A percentile compares a stretch with the other conserved stretches of the same genome.
Conservation (phyloP, 2,888 invertebrate species). For the Latrodectus hesperus region DNA sequence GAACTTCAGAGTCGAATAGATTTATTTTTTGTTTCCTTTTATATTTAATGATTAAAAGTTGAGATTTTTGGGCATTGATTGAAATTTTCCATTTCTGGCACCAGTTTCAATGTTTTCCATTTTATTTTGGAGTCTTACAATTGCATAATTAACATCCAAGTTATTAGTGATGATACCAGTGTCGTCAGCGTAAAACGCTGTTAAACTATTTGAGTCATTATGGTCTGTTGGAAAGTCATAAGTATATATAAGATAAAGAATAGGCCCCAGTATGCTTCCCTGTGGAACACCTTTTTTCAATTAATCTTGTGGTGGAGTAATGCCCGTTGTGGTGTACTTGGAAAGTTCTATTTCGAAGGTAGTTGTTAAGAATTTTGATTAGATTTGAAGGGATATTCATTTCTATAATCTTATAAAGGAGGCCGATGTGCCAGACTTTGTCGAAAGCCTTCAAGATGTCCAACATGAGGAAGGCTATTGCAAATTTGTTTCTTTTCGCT, state of each 20-base stretch:
- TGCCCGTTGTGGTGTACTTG: neutral
- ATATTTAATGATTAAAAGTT: neutral
- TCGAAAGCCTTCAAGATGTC: neutral
- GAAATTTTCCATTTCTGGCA: neutral
- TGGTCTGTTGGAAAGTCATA: neutral
- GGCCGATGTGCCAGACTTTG: neutral
- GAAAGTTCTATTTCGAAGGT: neutral
- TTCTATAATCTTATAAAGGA: neutral
- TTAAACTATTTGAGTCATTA: neutral
- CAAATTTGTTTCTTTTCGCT: neutral
- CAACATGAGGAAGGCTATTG: neutral
- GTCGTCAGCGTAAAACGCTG: neutral
- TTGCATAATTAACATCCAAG: neutral
- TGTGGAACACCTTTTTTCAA: neutral
- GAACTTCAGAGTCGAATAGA: neutral
- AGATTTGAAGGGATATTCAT: neutral
- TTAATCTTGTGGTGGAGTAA: neutral
- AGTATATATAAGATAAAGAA: neutral
- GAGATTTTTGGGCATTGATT: neutral
- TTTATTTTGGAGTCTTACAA: neutral
- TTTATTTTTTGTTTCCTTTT: neutral
- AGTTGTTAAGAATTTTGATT: neutral
- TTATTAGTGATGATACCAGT: neutral
- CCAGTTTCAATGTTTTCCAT: neutral
- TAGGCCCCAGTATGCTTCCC: neutral